phyloP scores from a whole-genome alignment of 2,888 invertebrate genomes.

The Geotrupes spiniger region DNA sequence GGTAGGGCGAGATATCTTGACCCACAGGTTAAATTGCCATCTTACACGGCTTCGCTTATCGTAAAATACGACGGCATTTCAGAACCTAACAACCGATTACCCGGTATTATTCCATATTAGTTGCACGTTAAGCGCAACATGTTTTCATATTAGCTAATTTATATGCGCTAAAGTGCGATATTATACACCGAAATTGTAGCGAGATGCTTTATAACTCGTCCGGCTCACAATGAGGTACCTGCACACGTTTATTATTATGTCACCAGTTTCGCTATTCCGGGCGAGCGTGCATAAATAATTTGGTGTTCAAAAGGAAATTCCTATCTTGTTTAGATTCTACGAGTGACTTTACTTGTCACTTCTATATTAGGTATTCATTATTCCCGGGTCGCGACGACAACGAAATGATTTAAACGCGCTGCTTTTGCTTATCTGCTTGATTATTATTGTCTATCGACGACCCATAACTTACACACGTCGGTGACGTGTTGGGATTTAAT shows the following conservation, averaged over 20 bases:
- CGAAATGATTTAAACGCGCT: constrained; percentile 19
- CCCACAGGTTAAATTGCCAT: background rate
- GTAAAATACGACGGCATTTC: background rate
- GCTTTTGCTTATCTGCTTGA: background rate
- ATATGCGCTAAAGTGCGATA: constrained; percentile 10
- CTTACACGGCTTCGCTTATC: background rate
- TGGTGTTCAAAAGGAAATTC: constrained; percentile 21
- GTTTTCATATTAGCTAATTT: constrained; percentile 19
- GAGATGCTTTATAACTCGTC: constrained; percentile 16
- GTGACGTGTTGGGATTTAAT: too few species aligned
- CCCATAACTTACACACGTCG: too few species aligned
- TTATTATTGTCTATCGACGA: too few species aligned
- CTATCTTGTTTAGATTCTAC: constrained; percentile 21
- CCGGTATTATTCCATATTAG: constrained; percentile 17
- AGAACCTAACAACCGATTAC: constrained; percentile 14
- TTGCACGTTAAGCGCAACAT: constrained; percentile 13
- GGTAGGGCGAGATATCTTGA: background rate
- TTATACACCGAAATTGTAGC: constrained; percentile 17
- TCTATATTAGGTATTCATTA: constrained; percentile 23
- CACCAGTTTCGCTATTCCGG: constrained; percentile 16
- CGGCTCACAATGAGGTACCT: constrained; percentile 19
- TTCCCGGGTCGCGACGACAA: constrained; percentile 7
- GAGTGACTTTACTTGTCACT: constrained; percentile 19
- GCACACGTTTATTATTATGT: constrained; percentile 17
- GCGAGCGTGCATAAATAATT: constrained; percentile 18